Evolutionary conservation across 23 tunicate genomes (phyloP), one percentile per base, ranked within the genome.

Genomic region (Trididemnum clinides): DNA sequence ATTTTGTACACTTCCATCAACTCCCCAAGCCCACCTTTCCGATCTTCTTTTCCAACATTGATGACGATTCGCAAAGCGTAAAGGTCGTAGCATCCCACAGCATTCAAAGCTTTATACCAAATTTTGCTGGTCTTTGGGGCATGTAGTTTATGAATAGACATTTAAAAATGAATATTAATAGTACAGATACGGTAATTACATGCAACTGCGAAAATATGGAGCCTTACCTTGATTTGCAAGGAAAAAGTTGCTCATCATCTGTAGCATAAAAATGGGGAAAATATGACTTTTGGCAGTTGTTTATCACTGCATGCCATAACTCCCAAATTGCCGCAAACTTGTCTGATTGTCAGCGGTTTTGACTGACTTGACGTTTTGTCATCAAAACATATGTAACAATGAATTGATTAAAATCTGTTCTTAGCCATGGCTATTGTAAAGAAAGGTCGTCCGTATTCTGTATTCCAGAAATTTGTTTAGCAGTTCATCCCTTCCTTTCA

Each of bases 41-140:
- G 54, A 44, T 44, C 54, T 44, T 44, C 54, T 44, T 63, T 63
- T 63, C 23, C 71, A 63, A 63, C 71, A 63, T 44, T 7, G 54
- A 44, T 10, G n/a, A 63, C 12, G 71, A n/a, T n/a, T 63, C 28
- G 19, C 28, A 63, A 25, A 18, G 28, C n/a, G 7, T 10, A 18
- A 63, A 5, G n/a, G 71, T 22, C 12, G 6, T 22, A 21, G n/a
- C 12, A n/a, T n/a, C n/a, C n/a, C n/a, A n/a, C n/a, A n/a, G n/a
- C n/a, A n/a, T n/a, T n/a, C n/a, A n/a, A n/a, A 63, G n/a, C 71
- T 63, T 63, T 63, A 63, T 63, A 63, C 22, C 71, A 63, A 63
- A 63, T 63, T 15, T 44, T 44, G 54, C 54, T n/a, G 71, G 71
- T 22, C n/a, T 63, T 63, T 63, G 71, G 71, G 71, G 71, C 71